Percentiles rank a stretch among this genome's conserved stretches.
Conservation (phyloP, 1,140 invertebrate genomes). For the Sesamia nonagrioides region DNA sequence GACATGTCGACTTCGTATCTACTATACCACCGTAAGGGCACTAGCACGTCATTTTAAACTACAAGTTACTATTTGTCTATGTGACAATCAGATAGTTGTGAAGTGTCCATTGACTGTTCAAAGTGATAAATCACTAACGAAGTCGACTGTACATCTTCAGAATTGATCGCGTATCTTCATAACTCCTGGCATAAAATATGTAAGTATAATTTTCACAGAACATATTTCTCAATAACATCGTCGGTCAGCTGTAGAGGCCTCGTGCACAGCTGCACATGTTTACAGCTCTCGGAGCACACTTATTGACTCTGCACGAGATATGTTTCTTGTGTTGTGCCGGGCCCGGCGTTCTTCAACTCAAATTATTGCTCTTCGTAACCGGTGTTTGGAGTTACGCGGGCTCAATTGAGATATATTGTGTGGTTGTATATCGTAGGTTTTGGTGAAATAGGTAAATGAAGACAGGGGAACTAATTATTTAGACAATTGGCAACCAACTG, state of each 20-base stretch:
- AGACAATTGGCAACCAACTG: too few relatives aligned
- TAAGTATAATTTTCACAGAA: not conserved
- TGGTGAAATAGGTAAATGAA: too few relatives aligned
- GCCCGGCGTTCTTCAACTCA: not conserved
- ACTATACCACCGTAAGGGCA: too few relatives aligned
- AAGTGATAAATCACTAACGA: too few relatives aligned
- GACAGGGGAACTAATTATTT: too few relatives aligned
- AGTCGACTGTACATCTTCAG: too few relatives aligned
- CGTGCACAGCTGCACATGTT: slow-evolving; percentile 20
- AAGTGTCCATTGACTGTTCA: too few relatives aligned
- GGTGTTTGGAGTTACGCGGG: slow-evolving; percentile 11
- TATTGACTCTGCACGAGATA: slow-evolving; percentile 44
- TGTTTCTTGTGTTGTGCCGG: slow-evolving; percentile 36
- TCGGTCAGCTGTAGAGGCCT: slow-evolving; percentile 1
- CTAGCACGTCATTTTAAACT: too few relatives aligned
- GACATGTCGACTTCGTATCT: too few relatives aligned
- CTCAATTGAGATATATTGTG: not conserved
- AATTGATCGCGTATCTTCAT: not conserved
- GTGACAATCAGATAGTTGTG: too few relatives aligned
- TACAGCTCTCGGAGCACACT: slow-evolving; percentile 27
- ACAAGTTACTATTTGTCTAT: too few relatives aligned
- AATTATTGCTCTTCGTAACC: slow-evolving; percentile 40
- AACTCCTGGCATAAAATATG: slow-evolving; percentile 12
- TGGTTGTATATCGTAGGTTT: not conserved
- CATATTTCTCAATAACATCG: slow-evolving; percentile 5